These are phyloP conservation scores for Champsocephalus esox DNA, from an alignment of 2,797 vertebrate genomes.

Conservation along the genomic window DNA sequence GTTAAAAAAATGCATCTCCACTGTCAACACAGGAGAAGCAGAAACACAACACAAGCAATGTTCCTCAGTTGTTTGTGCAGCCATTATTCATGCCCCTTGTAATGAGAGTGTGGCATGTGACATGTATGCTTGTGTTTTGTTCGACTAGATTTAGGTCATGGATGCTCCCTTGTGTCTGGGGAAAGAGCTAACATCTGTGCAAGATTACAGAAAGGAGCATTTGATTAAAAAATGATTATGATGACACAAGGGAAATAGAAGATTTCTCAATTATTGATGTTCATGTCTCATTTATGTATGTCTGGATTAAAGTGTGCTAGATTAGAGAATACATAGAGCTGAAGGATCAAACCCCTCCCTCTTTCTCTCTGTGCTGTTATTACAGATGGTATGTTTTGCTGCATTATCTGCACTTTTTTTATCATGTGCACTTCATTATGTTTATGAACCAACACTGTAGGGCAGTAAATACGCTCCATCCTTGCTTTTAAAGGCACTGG, in stretches of 20 bases:
- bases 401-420: neutral
- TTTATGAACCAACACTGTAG: neutral
- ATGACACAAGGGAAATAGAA: slow-evolving; percentile 5
- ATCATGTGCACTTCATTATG: neutral
- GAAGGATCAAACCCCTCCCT: slow-evolving; percentile 9
- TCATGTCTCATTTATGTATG: slow-evolving; percentile 45
- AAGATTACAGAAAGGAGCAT: slow-evolving; percentile 57
- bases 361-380: neutral
- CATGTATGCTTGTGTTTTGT: slow-evolving; percentile 36
- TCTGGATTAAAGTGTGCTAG: slow-evolving; percentile 47
- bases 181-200: slow-evolving; percentile 45
- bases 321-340: slow-evolving; percentile 29
- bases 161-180: slow-evolving; percentile 52
- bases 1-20: neutral
- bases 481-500: slow-evolving; percentile 16
- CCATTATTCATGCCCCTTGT: slow-evolving; percentile 37
- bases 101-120: slow-evolving; percentile 9
- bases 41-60: slow-evolving; percentile 14
- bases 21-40: neutral
- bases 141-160: slow-evolving; percentile 58
- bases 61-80: slow-evolving; percentile 38
- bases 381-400: neutral
- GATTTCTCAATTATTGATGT: slow-evolving; percentile 32
- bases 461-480: slow-evolving; percentile 1
- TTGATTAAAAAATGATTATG: slow-evolving; percentile 58